A percentile compares a stretch with the other conserved stretches of the same genome.
phyloP scores from a whole-genome alignment of 2,888 invertebrate species.

The Capitulum mitella region DNA sequence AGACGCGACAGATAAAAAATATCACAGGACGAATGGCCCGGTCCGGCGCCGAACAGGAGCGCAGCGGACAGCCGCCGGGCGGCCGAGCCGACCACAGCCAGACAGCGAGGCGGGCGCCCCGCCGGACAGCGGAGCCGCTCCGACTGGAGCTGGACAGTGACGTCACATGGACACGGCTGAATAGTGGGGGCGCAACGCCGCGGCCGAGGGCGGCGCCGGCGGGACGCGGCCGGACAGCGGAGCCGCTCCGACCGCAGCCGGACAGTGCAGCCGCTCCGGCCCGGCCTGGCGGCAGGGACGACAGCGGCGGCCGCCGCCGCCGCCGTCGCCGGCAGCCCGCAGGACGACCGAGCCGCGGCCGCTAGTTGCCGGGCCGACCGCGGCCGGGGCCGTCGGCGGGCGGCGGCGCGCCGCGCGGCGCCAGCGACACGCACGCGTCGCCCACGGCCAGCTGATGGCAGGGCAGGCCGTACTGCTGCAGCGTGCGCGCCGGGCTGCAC shows the following conservation, averaged over 20 bases:
- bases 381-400: too few species aligned
- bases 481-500: conserved; percentile 67
- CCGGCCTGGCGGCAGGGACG: too few species aligned
- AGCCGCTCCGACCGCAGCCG: too few species aligned
- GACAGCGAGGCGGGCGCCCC: too few species aligned
- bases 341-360: too few species aligned
- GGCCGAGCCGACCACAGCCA: too few species aligned
- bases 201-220: background rate
- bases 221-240: background rate
- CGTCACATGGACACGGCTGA: background rate
- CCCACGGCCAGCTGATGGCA: conserved; percentile 79
- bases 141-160: background rate
- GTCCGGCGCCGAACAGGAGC: background rate
- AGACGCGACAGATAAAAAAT: conserved; percentile 8
- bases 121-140: too few species aligned
- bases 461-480: conserved; percentile 65
- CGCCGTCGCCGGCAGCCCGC: too few species aligned
- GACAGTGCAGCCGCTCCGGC: too few species aligned
- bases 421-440: conserved; percentile 74
- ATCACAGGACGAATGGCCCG: conserved; percentile 1
- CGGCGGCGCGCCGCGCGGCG: background rate
- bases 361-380: too few species aligned
- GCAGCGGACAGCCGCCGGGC: background rate
- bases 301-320: too few species aligned
- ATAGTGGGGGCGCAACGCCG: background rate